phyloP scores from a whole-genome alignment of 2,888 invertebrate species.

The Metacarcinus magister region DNA sequence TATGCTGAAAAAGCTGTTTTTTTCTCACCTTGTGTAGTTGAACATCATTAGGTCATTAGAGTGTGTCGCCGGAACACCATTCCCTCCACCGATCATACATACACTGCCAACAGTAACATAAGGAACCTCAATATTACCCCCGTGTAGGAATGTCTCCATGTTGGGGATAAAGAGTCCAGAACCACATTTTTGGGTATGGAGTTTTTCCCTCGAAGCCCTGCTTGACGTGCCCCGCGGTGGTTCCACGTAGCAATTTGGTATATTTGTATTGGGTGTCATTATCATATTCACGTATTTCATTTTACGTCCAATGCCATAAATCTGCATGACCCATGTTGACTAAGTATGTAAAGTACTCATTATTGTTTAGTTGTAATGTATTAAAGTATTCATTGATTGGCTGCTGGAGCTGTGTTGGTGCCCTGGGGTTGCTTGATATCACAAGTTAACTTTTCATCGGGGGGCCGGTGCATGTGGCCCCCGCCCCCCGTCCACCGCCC shows the following conservation, averaged over 20 bases:
- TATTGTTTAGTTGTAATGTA: neutral
- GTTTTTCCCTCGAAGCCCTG: neutral
- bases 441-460: conserved; percentile 62
- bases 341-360: neutral
- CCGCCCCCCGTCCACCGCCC: conserved; percentile 68
- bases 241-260: neutral
- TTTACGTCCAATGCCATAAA: neutral
- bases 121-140: neutral
- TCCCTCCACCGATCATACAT: neutral
- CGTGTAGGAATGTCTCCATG: neutral
- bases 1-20: neutral
- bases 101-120: neutral
- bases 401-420: neutral
- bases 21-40: neutral
- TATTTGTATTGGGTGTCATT: neutral
- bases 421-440: conserved; percentile 59
- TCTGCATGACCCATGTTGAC: neutral
- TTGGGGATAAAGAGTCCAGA: conserved; percentile 35
- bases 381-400: neutral
- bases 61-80: neutral
- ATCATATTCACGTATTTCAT: neutral
- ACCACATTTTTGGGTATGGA: conserved; percentile 21
- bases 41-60: neutral
- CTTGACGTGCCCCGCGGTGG: conserved; percentile 43
- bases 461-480: conserved; percentile 45